These are phyloP conservation scores for Synanthedon formicaeformis DNA, from an alignment of 2,888 invertebrate genomes.

Conservation along the genomic window DNA sequence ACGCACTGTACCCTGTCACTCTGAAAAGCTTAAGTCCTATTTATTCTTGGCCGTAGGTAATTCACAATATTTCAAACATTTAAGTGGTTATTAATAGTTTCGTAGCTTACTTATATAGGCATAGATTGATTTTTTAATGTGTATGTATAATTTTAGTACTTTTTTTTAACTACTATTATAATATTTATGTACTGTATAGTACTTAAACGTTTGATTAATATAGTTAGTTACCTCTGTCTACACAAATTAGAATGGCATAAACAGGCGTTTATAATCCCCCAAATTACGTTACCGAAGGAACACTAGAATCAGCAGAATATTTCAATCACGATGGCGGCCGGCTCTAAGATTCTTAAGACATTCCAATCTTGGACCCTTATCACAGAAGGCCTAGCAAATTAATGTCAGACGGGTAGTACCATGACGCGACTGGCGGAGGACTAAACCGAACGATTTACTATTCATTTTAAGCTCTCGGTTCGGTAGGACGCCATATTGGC, in stretches of 20 bases:
- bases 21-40: too few species aligned
- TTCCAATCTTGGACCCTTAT: conserved; percentile 15
- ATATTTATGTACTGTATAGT: too few species aligned
- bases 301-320: not conserved
- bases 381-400: conserved; percentile 15
- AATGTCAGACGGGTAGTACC: conserved; percentile 13
- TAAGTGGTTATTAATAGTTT: too few species aligned
- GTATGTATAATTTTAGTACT: too few species aligned
- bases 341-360: conserved; percentile 10
- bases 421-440: conserved; percentile 9
- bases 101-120: too few species aligned
- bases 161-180: too few species aligned
- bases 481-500: not conserved
- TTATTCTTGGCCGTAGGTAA: too few species aligned
- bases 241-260: not conserved
- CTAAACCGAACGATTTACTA: conserved; percentile 12
- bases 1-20: too few species aligned
- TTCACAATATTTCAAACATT: too few species aligned
- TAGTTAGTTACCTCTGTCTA: too few species aligned
- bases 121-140: too few species aligned
- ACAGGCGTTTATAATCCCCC: not conserved
- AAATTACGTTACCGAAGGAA: not conserved
- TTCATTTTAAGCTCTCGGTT: not conserved
- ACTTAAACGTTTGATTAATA: too few species aligned
- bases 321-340: conserved; percentile 1